Evolutionary conservation across 1,140 invertebrate species (phyloP), one percentile per base, ranked within the genome.

Genomic region (Drosophila mojavensis): DNA sequence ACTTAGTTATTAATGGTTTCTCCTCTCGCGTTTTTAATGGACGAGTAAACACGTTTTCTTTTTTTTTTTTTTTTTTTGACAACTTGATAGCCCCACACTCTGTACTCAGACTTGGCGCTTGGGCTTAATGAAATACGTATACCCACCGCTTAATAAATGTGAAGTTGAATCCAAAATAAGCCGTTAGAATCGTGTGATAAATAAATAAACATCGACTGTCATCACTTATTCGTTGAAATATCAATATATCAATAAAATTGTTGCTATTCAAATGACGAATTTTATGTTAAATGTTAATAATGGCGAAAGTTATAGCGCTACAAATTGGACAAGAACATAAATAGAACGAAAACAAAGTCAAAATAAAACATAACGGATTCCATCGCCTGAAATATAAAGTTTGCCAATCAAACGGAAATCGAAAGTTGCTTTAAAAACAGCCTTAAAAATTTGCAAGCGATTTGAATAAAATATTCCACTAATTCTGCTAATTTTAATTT

Each of bases 1-100:
- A 71, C 79, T 79, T 76, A 75, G 76, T 76, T 86, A 85, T 88
- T 82, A 82, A 86, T 86, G 78, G 68, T 74, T 63, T 48, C 45
- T 54, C 62, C 56, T 62, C 53, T 63, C 51, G 45, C 67, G 4
- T 59, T 58, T 62, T 55, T 66, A 75, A 47, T 47, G 43, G 43
- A 17, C 20, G 62, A 65, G 50, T 54, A 79, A 86, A 86, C 82
- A 83, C 72, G 79, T 88, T 86, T 85, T 45, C 24, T 39, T 11
- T 11, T 39, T 36, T 36, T 36, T 36, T 10, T 36, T 36, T 36
- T 36, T 36, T 36, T 36, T 45, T 66, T 43, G 48, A 61, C 48
- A 64, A 62, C 70, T 64, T 45, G 59, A 58, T 62, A 28, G 17
- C 26, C 13, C 17, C 28, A n/a, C 47, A 33, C 41, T 17, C 53